These are phyloP conservation scores for Propsilocerus akamusi DNA, from an alignment of 1,140 invertebrate genomes.

Conservation along the genomic window DNA sequence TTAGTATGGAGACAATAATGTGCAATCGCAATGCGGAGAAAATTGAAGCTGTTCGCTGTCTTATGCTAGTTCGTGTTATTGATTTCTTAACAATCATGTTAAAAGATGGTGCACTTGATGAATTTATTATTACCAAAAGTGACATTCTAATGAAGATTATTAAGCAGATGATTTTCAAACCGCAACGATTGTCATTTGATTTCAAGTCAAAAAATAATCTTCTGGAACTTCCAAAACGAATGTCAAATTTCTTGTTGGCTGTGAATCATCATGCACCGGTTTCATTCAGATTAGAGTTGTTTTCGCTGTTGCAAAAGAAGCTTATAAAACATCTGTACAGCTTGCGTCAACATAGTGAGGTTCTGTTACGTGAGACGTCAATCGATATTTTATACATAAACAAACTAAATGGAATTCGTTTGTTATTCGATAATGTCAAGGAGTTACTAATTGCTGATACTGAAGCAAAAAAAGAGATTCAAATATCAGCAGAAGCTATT, in stretches of 20 bases:
- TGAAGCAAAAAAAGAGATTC: not conserved
- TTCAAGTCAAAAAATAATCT: not conserved
- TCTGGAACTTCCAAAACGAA: not conserved
- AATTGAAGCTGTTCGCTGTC: not conserved
- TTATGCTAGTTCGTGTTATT: not conserved
- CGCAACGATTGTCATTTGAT: not conserved
- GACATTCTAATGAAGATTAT: not conserved
- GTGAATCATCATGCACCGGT: not conserved
- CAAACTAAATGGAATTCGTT: not conserved
- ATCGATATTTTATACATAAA: not conserved
- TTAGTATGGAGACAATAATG: not conserved
- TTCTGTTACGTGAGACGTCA: not conserved
- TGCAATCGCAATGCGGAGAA: not conserved
- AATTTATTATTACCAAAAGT: not conserved
- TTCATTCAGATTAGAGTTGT: not conserved
- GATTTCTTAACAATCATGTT: constrained; percentile 3
- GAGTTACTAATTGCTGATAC: not conserved
- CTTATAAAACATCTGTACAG: not conserved
- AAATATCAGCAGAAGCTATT: not conserved
- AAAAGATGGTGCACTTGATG: not conserved
- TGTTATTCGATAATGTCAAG: not conserved
- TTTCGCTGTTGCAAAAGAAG: not conserved
- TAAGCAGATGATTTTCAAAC: not conserved
- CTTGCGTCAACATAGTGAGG: not conserved
- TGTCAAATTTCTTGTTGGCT: not conserved